These are phyloP conservation scores for Alethe castanea DNA, from an alignment of 2,113 vertebrate genomes.

Conservation along the genomic window DNA sequence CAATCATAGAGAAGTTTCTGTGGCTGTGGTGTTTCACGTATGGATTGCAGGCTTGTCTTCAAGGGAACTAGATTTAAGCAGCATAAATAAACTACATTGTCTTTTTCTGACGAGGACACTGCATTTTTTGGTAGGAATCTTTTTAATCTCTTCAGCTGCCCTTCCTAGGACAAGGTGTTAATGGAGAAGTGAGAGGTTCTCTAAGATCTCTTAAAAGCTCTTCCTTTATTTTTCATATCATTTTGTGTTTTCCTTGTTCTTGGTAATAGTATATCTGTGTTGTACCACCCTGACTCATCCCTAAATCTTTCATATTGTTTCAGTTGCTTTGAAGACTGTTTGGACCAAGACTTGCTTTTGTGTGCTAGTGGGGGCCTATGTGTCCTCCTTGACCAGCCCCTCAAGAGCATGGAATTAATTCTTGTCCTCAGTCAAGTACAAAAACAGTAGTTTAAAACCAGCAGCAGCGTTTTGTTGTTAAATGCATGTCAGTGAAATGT, in stretches of 20 bases:
- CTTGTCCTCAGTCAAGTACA: background rate
- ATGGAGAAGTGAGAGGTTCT: background rate
- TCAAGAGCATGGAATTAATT: background rate
- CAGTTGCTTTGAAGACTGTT: background rate
- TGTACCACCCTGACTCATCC: background rate
- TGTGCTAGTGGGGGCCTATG: background rate
- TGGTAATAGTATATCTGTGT: background rate
- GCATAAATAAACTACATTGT: background rate
- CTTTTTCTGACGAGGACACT: background rate
- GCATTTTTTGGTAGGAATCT: background rate
- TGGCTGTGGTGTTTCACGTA: background rate
- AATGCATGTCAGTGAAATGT: background rate
- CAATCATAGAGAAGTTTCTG: background rate
- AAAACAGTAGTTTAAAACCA: background rate
- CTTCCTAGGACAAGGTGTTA: background rate
- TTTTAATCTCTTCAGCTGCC: background rate
- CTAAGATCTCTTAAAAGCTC: background rate
- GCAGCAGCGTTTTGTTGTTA: background rate
- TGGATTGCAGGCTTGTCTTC: background rate
- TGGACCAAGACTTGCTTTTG: background rate
- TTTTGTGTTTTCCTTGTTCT: background rate
- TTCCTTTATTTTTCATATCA: background rate
- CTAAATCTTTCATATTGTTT: background rate
- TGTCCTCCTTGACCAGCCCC: background rate
- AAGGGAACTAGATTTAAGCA: background rate